Base-by-base conservation (phyloP, 1,140 invertebrate species). In the Centruroides sculpturatus region DNA sequence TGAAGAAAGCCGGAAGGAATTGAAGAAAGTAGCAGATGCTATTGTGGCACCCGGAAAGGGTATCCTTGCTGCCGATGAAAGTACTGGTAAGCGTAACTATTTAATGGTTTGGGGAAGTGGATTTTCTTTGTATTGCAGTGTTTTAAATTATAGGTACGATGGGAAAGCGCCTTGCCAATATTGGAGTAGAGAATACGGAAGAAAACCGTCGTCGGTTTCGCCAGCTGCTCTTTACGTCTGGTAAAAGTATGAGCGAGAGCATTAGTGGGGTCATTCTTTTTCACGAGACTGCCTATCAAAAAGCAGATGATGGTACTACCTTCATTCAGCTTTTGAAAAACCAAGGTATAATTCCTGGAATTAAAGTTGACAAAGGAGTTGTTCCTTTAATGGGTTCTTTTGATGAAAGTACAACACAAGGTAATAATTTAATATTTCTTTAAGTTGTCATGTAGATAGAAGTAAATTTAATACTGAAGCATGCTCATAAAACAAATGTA, bases 281-380 rank as follows among this genome's bases (percentile, higher is more conserved):
- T 83, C 90, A 98, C 76, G 95, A 99, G 77, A 98, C 95, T 6
- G 79, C 98, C 34, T 95, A 94, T 80, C 93, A 99, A 78, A 94
- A 91, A 73, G 78, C 85, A 36, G 86, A 88, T 63, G 84, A 90
- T 70, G 89, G 89, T 55, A 85, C 82, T 0, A 83, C 87, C n/a
- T 88, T 93, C 73, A 80, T 86, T 5, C 79, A 89, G 52, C 70
- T 92, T 11, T 71, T 93, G 66, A 86, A 89, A 74, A 79, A 88
- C 69, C 80, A 82, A 63, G 84, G 85, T 66, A 92, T 94, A 72
- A 86, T 93, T 71, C 88, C 89, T 66, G 91, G 91, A 41, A 93
- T 93, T 74, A 93, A 93, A 76, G 89, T 93, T 59, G 89, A 91
- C 75, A 89, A 83, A 68, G 89, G 89, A 73, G 85, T 92, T 11